Evolutionary conservation across 2,888 invertebrate species (phyloP).

Genomic region (Brachyopa scutellaris): DNA sequence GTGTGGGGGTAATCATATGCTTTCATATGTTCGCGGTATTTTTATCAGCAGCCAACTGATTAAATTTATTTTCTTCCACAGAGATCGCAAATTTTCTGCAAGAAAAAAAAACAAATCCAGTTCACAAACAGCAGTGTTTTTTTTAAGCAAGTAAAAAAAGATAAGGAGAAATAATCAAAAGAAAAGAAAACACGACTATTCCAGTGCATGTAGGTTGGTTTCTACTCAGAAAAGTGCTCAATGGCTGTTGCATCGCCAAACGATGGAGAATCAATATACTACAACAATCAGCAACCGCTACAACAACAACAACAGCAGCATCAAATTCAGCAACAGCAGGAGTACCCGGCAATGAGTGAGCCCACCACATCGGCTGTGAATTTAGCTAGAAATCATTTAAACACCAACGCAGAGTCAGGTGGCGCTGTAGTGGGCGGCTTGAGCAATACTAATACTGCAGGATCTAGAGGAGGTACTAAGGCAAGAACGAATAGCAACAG

Average conservation of each 20-base stretch:
- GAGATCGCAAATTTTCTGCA: conserved; percentile 55
- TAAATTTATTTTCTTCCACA: conserved; percentile 53
- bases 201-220: conserved; percentile 24
- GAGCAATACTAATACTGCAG: conserved; percentile 41
- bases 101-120: conserved; percentile 3
- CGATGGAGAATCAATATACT: conserved; percentile 74
- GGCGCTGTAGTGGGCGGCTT: conserved; percentile 26
- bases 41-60: conserved; percentile 64
- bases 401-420: conserved; percentile 23
- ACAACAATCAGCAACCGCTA: conserved; percentile 63
- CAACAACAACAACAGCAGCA: conserved; percentile 41
- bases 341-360: conserved; percentile 60
- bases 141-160: background rate
- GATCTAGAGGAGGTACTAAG: conserved; percentile 30
- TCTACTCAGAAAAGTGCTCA: too few relatives aligned
- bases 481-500: conserved; percentile 77
- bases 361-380: conserved; percentile 57
- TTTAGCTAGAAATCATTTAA: conserved; percentile 51
- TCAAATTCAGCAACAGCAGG: conserved; percentile 60
- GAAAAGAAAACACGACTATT: background rate
- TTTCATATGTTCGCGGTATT: conserved; percentile 56
- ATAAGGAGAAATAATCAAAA: conserved; percentile 15
- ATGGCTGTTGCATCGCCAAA: conserved; percentile 74
- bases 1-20: conserved; percentile 41
- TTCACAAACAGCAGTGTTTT: background rate